A percentile compares a stretch with the other conserved stretches of the same genome.
phyloP scores from a whole-genome alignment of 2,888 invertebrate genomes.

The Piscicola geometra region DNA sequence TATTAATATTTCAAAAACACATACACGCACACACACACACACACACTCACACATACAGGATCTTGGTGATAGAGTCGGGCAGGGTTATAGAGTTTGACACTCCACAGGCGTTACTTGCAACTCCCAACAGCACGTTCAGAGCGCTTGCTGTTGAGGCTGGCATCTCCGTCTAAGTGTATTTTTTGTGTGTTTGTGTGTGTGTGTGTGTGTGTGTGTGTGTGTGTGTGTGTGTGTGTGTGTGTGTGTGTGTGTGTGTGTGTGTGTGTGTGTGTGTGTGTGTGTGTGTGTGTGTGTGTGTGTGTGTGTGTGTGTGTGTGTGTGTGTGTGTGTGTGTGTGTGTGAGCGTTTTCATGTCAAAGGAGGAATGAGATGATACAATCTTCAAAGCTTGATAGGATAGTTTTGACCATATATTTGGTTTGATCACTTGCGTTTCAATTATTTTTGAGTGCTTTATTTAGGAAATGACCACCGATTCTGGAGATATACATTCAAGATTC shows the following conservation, averaged over 20 bases:
- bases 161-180: conserved; percentile 52
- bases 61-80: conserved; percentile 50
- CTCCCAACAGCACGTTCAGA: conserved; percentile 68
- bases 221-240: too few relatives aligned
- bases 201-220: too few relatives aligned
- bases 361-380: too few relatives aligned
- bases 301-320: conserved; percentile 18
- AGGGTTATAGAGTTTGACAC: conserved; percentile 48
- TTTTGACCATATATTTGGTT: too few relatives aligned
- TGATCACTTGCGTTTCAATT: too few relatives aligned
- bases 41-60: conserved; percentile 50
- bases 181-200: too few relatives aligned
- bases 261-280: conserved; percentile 20
- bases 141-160: conserved; percentile 82
- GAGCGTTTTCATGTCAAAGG: too few relatives aligned
- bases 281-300: conserved; percentile 24
- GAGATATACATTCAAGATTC: too few relatives aligned
- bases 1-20: neutral
- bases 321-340: neutral
- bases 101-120: conserved; percentile 46
- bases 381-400: too few relatives aligned
- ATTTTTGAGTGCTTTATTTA: too few relatives aligned
- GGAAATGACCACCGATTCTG: too few relatives aligned
- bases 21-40: neutral
- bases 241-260: neutral